Percentiles rank a stretch among this genome's conserved stretches.
Evolutionary conservation across 2,888 invertebrate genomes (phyloP).

Genomic region (Epistrophe eligans): DNA sequence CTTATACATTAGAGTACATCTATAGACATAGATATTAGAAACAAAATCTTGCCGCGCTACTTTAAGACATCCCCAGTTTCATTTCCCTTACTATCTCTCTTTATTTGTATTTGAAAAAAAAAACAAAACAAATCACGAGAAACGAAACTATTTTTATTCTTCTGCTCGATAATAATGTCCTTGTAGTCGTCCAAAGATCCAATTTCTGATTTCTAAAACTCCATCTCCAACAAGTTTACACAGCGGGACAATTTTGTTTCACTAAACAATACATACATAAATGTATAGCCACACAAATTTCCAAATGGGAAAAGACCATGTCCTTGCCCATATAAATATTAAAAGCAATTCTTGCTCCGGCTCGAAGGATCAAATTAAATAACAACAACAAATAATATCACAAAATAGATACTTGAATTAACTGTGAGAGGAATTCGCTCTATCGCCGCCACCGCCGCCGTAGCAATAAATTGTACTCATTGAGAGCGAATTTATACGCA

Average conservation of each 20-base stretch:
- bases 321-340: constrained; percentile 69
- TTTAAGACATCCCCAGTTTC: constrained; percentile 34
- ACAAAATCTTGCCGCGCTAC: constrained; percentile 6
- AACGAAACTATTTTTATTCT: constrained; percentile 13
- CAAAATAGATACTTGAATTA: constrained; percentile 16
- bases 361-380: constrained; percentile 31
- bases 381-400: constrained; percentile 29
- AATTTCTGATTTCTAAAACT: neutral
- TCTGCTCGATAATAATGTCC: constrained; percentile 35
- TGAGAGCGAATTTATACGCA: constrained; percentile 50
- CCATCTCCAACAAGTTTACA: constrained; percentile 21
- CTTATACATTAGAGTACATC: neutral
- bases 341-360: constrained; percentile 15
- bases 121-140: constrained; percentile 17
- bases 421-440: constrained; percentile 16
- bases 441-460: neutral
- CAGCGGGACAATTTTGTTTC: neutral
- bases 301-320: constrained; percentile 48
- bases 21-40: neutral
- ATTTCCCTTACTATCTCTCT: neutral
- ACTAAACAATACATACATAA: constrained; percentile 8
- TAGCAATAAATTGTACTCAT: constrained; percentile 46
- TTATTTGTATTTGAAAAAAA: neutral
- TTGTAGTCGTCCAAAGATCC: constrained; percentile 9
- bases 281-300: neutral